Evolutionary conservation across 2,888 invertebrate species (phyloP).

Genomic region (Teleiodes luculella): DNA sequence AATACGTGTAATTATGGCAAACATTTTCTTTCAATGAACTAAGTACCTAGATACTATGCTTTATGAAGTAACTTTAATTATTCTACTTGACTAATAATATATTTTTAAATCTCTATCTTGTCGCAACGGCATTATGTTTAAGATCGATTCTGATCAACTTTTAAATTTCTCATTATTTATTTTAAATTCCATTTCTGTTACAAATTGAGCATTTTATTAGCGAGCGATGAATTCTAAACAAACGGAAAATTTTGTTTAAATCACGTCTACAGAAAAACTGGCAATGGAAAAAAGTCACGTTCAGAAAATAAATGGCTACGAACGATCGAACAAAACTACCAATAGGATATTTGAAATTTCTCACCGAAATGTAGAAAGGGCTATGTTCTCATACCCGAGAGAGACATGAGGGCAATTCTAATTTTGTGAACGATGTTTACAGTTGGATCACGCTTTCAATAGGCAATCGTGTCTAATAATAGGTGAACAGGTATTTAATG

Average conservation of each 20-base stretch:
- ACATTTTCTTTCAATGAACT: too few relatives aligned
- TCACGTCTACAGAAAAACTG: not conserved
- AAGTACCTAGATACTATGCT: too few relatives aligned
- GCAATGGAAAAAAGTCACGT: slow-evolving; percentile 2
- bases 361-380: slow-evolving; percentile 53
- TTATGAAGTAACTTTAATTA: too few relatives aligned
- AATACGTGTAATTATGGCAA: too few relatives aligned
- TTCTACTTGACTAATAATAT: too few relatives aligned
- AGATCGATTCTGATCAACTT: too few relatives aligned
- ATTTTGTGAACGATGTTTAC: slow-evolving; percentile 29
- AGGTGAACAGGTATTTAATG: not conserved
- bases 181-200: too few relatives aligned
- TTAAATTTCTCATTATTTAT: too few relatives aligned
- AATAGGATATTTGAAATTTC: slow-evolving; percentile 35
- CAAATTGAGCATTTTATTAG: too few relatives aligned
- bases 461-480: not conserved
- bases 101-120: too few relatives aligned
- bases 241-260: not conserved
- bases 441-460: slow-evolving; percentile 10
- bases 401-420: slow-evolving; percentile 45
- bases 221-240: too few relatives aligned
- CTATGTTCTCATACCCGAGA: slow-evolving; percentile 47
- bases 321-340: slow-evolving; percentile 5
- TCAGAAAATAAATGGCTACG: slow-evolving; percentile 18
- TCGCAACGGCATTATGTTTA: too few relatives aligned